A percentile compares a stretch with the other conserved stretches of the same genome.
These are phyloP conservation scores for Psittacula derbiana DNA, from an alignment of 2,797 vertebrate species.

Conservation along the genomic window DNA sequence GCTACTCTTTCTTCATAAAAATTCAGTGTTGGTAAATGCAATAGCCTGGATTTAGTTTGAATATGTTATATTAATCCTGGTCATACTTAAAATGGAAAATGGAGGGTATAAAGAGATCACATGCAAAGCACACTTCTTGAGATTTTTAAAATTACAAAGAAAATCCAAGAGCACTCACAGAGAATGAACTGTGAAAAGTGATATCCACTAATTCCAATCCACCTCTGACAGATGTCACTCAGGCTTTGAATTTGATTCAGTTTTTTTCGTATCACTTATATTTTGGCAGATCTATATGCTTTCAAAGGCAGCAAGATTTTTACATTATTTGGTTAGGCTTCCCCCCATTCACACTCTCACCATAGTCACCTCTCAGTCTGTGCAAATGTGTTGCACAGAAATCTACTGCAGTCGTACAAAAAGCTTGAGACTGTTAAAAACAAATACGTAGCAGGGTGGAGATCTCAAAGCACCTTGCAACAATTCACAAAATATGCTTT, in stretches of 20 bases:
- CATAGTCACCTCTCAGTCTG: neutral
- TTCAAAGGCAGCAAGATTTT: neutral
- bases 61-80: conserved; percentile 55
- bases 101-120: conserved; percentile 12
- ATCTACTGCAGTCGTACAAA: neutral
- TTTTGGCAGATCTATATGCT: neutral
- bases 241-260: neutral
- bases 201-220: neutral
- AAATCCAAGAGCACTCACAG: neutral
- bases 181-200: neutral
- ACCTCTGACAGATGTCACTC: neutral
- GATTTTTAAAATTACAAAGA: neutral
- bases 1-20: conserved; percentile 52
- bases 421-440: neutral
- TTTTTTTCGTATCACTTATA: neutral
- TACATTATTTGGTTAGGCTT: neutral
- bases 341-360: neutral
- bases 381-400: neutral
- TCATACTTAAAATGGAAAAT: conserved; percentile 12
- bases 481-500: neutral
- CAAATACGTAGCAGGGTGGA: neutral
- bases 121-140: neutral
- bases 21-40: conserved; percentile 52
- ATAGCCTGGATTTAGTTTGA: conserved; percentile 47
- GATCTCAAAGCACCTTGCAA: neutral